A percentile compares a stretch with the other conserved stretches of the same genome.
Evolutionary conservation across 2,888 invertebrate genomes (phyloP).

Genomic region (Rotaria macrura): DNA sequence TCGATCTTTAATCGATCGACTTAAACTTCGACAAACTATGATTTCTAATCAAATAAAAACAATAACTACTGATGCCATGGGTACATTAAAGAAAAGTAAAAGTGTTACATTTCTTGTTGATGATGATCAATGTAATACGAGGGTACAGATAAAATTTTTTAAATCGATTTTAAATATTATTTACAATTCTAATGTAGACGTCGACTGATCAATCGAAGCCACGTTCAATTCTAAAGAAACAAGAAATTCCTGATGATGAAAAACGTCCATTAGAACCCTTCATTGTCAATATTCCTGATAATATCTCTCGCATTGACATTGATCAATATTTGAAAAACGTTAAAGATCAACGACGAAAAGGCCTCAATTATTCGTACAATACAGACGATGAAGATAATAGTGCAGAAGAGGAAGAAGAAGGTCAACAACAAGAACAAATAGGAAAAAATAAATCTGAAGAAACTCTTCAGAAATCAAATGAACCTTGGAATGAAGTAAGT

Average conservation of each 20-base stretch:
- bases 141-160: background rate
- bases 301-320: background rate
- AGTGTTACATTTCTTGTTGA: background rate
- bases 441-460: background rate
- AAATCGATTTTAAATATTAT: background rate
- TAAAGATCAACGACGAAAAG: slow-evolving; percentile 18
- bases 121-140: background rate
- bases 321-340: slow-evolving; percentile 1
- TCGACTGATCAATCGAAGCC: background rate
- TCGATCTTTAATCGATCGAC: background rate
- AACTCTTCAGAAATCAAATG: background rate
- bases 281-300: background rate
- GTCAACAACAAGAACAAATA: too few relatives aligned
- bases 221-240: background rate
- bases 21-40: background rate
- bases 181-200: background rate
- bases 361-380: background rate
- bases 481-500: background rate
- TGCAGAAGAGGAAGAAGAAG: background rate
- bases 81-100: background rate
- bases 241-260: background rate
- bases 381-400: background rate
- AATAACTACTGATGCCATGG: background rate
- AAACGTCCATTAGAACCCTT: background rate
- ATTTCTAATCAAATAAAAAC: background rate